Evolutionary conservation across 2,888 invertebrate species (phyloP), one percentile per base, ranked within the genome.

Genomic region (Eremobia ochroleuca): DNA sequence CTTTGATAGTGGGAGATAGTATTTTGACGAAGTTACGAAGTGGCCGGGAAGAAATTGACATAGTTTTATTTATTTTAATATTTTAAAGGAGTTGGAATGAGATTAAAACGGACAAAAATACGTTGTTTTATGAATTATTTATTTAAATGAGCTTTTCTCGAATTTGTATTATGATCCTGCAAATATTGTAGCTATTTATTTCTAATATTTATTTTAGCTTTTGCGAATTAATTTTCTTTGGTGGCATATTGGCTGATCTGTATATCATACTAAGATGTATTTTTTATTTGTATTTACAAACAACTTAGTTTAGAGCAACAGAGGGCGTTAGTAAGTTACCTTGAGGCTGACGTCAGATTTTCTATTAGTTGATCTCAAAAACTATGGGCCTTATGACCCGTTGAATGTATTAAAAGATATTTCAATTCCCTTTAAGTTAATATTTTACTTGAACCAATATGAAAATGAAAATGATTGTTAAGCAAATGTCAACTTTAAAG

Each of bases 281-380:
- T 40, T 46, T 25, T 21, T 28, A 11, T 25, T 43, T n/a, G n/a
- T n/a, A 58, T 74, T 73, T 43, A 46, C 18, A 55, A 58, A 34
- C 46, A 28, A 59, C 8, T 6, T n/a, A 18, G 21, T 43, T 25
- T 15, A 4, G n/a, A 37, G 13, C 6, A 72, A 72, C 8, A 31
- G 18, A 72, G 73, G 34, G 59, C 68, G 37, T 43, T 34, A n/a
- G 34, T 6, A 8, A 28, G 1, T 40, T 8, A 31, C 18, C 3
- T 34, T 43, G 31, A 31, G 13, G 21, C 46, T 49, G n/a, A 40
- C 15, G 37, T 31, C 15, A 68, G 9, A 8, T 0, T 34, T 52
- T 58, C n/a, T 74, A 25, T 40, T 49, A 25, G 9, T 40, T 65
- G 82, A 76, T 78, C 78, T 81, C 62, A 46, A 13, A 65, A 75